Evolutionary conservation across 1,140 invertebrate genomes (phyloP).

Genomic region (Tigriopus japonicus): DNA sequence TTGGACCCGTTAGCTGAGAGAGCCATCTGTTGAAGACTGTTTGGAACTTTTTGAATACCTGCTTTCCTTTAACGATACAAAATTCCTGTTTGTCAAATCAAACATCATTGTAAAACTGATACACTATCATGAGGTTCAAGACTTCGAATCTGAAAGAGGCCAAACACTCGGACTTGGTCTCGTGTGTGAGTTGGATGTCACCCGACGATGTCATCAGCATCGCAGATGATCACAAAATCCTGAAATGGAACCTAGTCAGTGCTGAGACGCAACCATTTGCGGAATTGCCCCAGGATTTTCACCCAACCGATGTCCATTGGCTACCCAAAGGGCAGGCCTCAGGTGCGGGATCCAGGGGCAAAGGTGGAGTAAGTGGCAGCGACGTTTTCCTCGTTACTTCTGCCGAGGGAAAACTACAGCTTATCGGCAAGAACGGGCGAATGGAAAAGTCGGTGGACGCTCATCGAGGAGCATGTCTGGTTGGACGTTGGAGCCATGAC

Average conservation of each 20-base stretch:
- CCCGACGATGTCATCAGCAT: slow-evolving; percentile 45
- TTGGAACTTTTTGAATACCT: no score
- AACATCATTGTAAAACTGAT: not conserved
- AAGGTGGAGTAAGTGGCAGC: slow-evolving; percentile 43
- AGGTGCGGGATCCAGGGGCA: slow-evolving; percentile 23
- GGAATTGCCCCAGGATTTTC: slow-evolving; percentile 59
- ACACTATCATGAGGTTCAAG: slow-evolving; percentile 54
- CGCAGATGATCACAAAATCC: slow-evolving; percentile 74
- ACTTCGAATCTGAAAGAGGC: slow-evolving; percentile 46
- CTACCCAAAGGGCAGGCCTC: slow-evolving; percentile 36
- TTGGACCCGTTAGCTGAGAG: no score
- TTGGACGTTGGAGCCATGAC: slow-evolving; percentile 64
- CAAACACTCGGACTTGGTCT: slow-evolving; percentile 50
- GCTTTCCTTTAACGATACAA: no score
- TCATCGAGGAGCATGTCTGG: slow-evolving; percentile 43
- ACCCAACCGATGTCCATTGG: slow-evolving; percentile 71
- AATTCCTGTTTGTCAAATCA: no score
- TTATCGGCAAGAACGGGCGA: slow-evolving; percentile 57
- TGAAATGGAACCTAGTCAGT: slow-evolving; percentile 65
- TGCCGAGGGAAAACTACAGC: slow-evolving; percentile 79
- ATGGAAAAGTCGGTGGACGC: slow-evolving; percentile 82
- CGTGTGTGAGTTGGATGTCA: slow-evolving; percentile 74
- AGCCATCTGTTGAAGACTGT: no score
- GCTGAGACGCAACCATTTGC: slow-evolving; percentile 52
- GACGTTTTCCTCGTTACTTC: slow-evolving; percentile 71